These are phyloP conservation scores for Cyanoramphus novaezelandiae DNA, from an alignment of 2,113 vertebrate genomes.

Conservation along the genomic window DNA sequence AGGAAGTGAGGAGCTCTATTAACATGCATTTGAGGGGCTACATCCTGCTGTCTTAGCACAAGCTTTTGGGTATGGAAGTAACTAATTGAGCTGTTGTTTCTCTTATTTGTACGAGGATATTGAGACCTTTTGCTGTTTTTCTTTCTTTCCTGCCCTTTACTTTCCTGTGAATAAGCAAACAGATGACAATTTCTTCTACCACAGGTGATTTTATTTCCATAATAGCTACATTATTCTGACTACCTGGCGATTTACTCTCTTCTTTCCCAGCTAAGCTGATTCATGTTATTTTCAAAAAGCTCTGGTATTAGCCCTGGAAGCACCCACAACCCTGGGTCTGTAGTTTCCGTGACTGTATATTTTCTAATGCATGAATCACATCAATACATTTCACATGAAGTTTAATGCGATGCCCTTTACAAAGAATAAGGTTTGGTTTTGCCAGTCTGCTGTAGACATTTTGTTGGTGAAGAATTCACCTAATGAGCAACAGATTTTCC, in stretches of 20 bases:
- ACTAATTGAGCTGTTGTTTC: neutral
- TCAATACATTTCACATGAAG: neutral
- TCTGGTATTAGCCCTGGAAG: neutral
- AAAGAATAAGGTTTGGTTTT: neutral
- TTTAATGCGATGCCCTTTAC: neutral
- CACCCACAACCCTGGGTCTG: neutral
- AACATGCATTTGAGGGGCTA: neutral
- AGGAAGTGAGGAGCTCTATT: neutral
- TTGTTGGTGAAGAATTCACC: neutral
- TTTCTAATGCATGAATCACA: neutral
- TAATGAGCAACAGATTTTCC: neutral
- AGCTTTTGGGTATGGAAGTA: neutral
- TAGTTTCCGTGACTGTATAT: neutral
- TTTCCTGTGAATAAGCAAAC: neutral
- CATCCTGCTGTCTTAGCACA: neutral
- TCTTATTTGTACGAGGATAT: neutral
- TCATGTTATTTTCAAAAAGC: neutral
- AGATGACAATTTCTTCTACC: neutral
- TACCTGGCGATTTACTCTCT: neutral
- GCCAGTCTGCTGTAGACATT: neutral
- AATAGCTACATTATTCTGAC: neutral
- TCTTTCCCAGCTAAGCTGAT: neutral
- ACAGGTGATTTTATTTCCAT: neutral
- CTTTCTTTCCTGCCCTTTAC: neutral
- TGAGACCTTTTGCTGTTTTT: neutral